Percentiles rank a stretch among this genome's conserved stretches.
phyloP scores from a whole-genome alignment of 2,888 invertebrate species.

The Melinaea menophilus region DNA sequence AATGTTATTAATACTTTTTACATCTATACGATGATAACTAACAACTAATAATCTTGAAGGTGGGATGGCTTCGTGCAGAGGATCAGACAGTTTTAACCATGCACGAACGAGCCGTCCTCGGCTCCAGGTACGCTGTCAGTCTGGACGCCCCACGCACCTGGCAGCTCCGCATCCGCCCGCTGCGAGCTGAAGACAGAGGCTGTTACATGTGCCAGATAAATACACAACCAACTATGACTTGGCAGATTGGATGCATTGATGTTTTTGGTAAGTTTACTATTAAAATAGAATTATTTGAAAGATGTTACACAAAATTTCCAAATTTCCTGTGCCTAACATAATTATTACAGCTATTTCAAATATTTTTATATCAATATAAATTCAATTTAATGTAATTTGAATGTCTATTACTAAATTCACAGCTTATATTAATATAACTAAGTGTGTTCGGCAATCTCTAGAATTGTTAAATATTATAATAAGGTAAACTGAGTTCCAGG shows the following conservation, averaged over 20 bases:
- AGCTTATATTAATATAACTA: no score
- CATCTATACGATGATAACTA: no score
- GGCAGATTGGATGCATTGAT: constrained; percentile 91
- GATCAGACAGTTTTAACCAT: constrained; percentile 94
- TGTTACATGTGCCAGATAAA: constrained; percentile 97
- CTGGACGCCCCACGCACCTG: constrained; percentile 90
- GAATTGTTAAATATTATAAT: constrained; percentile 2
- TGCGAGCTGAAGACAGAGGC: constrained; percentile 89
- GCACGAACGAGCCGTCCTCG: constrained; percentile 90
- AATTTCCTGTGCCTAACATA: no score
- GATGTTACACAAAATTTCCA: no score
- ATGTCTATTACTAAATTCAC: no score
- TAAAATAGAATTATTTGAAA: no score
- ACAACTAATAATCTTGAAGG: constrained; percentile 69
- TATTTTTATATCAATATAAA: no score
- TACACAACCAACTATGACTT: constrained; percentile 89
- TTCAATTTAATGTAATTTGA: no score
- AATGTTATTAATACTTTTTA: no score
- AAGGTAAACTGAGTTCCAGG: constrained; percentile 1
- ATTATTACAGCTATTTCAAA: no score
- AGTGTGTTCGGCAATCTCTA: not conserved
- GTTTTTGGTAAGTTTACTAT: constrained; percentile 84
- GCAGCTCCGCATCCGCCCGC: constrained; percentile 89
- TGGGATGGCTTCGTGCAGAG: constrained; percentile 93
- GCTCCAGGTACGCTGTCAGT: constrained; percentile 88